These are phyloP conservation scores for Mormyrus proboscirostris DNA, from an alignment of 2,797 vertebrate genomes.

Conservation along the genomic window DNA sequence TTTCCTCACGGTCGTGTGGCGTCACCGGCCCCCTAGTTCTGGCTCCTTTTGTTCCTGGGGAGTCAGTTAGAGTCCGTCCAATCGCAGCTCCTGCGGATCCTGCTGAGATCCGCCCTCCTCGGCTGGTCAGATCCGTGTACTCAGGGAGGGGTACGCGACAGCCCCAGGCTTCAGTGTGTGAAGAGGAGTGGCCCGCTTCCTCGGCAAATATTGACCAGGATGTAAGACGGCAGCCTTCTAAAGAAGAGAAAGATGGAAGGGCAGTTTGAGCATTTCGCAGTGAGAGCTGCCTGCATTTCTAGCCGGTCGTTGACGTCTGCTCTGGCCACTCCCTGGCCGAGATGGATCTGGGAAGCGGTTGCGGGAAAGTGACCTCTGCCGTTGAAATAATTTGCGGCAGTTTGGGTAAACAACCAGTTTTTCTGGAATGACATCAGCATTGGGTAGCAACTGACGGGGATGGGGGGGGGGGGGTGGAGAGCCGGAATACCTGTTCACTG, in stretches of 20 bases:
- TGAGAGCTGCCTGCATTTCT: not conserved
- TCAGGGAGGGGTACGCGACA: constrained; percentile 50
- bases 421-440: not conserved
- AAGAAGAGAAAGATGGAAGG: not conserved
- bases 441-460: not conserved
- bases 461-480: not conserved
- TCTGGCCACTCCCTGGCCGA: not conserved
- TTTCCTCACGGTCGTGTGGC: not conserved
- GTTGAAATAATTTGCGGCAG: not conserved
- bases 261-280: not conserved
- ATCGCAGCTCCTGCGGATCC: not conserved
- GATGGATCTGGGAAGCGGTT: not conserved
- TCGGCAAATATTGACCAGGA: constrained; percentile 63
- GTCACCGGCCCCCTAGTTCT: not conserved
- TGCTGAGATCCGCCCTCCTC: not conserved
- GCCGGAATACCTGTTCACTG: not conserved
- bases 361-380: not conserved
- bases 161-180: constrained; percentile 41
- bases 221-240: constrained; percentile 35
- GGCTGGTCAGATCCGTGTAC: constrained; percentile 55
- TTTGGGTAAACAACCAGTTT: not conserved
- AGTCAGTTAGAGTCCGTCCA: not conserved
- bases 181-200: constrained; percentile 46
- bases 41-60: not conserved
- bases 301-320: not conserved